These are phyloP conservation scores for Ictalurus punctatus DNA, from an alignment of 2,113 vertebrate species.

Conservation along the genomic window DNA sequence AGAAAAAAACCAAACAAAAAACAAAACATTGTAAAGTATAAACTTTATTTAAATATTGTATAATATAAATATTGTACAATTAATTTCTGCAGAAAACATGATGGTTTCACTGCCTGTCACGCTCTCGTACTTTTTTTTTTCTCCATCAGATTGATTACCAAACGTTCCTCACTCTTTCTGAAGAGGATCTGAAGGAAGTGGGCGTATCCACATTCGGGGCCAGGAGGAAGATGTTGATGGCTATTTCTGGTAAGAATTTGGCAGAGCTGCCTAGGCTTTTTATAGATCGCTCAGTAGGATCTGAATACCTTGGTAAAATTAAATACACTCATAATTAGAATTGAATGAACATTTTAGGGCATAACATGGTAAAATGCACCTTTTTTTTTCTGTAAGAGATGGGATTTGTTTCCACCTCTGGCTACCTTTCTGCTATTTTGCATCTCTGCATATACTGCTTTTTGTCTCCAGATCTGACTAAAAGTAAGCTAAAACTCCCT, in stretches of 20 bases:
- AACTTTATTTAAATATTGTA: too few relatives aligned
- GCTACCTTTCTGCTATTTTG: not conserved
- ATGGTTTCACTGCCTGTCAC: not conserved
- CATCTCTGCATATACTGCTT: not conserved
- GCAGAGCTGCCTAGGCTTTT: not conserved
- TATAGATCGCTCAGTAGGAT: not conserved
- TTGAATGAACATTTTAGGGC: not conserved
- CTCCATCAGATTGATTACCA: constrained; percentile 75
- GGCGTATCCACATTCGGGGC: constrained; percentile 78
- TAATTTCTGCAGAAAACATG: not conserved
- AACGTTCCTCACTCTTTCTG: constrained; percentile 78
- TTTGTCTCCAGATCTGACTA: constrained; percentile 69
- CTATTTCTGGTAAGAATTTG: constrained; percentile 71
- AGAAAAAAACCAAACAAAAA: not conserved
- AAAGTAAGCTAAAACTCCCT: constrained; percentile 66
- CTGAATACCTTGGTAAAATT: not conserved
- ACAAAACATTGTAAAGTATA: not conserved
- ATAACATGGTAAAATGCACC: not conserved
- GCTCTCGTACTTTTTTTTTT: not conserved
- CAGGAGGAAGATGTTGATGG: constrained; percentile 77
- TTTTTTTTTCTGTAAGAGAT: not conserved
- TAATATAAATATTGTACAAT: not conserved
- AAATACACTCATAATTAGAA: not conserved
- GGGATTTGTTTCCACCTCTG: not conserved
- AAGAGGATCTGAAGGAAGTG: constrained; percentile 80